phyloP scores from a whole-genome alignment of 2,888 invertebrate species.

The Cheilosia vulpina region DNA sequence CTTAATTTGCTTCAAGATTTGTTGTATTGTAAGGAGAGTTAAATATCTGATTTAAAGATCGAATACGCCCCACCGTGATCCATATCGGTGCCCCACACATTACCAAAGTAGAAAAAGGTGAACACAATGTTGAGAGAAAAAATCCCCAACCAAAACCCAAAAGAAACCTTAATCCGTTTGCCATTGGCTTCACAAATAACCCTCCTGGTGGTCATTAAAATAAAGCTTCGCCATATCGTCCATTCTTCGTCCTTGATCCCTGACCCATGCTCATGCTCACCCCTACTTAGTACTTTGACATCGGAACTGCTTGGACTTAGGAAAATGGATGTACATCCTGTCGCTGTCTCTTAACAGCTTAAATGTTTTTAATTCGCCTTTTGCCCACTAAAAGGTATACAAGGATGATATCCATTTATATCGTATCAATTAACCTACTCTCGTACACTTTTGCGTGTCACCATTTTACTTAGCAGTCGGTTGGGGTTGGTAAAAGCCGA shows the following conservation, averaged over 20 bases:
- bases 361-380: slow-evolving; percentile 57
- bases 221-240: background rate
- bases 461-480: background rate
- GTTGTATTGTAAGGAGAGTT: no score
- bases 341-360: slow-evolving; percentile 37
- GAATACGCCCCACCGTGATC: no score
- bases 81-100: no score
- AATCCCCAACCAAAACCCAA: background rate
- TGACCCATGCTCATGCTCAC: background rate
- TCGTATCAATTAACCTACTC: slow-evolving; percentile 63
- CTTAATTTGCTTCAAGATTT: no score
- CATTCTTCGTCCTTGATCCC: background rate
- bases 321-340: slow-evolving; percentile 44
- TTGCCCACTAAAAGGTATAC: slow-evolving; percentile 24
- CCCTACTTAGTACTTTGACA: background rate
- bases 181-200: slow-evolving; percentile 32
- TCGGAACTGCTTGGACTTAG: slow-evolving; percentile 22
- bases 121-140: background rate
- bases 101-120: no score
- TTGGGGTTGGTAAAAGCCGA: slow-evolving; percentile 1
- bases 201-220: slow-evolving; percentile 24
- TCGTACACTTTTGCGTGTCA: slow-evolving; percentile 29
- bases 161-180: slow-evolving; percentile 15
- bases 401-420: slow-evolving; percentile 35
- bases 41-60: no score